phyloP scores from a whole-genome alignment of 2,797 vertebrate genomes.

The Propithecus deckenii region DNA sequence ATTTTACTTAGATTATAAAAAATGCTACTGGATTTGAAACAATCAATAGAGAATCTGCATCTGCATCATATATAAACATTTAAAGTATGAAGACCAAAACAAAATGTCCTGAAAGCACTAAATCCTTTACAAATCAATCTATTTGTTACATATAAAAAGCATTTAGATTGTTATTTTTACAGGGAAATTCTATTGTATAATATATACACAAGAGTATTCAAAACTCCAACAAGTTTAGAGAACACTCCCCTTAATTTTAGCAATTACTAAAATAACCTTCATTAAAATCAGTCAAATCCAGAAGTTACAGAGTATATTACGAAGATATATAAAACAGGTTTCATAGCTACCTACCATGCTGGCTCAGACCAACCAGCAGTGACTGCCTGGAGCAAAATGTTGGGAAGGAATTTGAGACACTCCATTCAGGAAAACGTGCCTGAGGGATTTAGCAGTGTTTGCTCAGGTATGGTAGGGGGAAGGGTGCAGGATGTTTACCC shows the following conservation, averaged over 20 bases:
- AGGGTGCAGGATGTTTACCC: neutral
- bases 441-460: neutral
- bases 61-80: neutral
- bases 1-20: conserved; percentile 58
- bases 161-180: neutral
- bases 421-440: neutral
- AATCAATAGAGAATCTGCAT: conserved; percentile 47
- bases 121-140: neutral
- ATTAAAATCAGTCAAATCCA: conserved; percentile 42
- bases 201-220: neutral
- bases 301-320: neutral
- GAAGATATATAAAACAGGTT: neutral
- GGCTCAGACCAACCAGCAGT: neutral
- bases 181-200: neutral
- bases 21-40: conserved; percentile 48
- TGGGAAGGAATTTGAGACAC: neutral
- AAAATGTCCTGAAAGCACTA: neutral
- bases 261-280: conserved; percentile 12
- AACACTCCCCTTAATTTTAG: conserved; percentile 39
- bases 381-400: neutral
- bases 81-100: neutral
- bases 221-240: conserved; percentile 25
- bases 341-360: neutral
- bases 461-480: neutral
- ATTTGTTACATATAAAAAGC: conserved; percentile 20